A percentile compares a stretch with the other conserved stretches of the same genome.
Conservation (phyloP, 2,888 invertebrate genomes). For the Leptopilina drosophilae region DNA sequence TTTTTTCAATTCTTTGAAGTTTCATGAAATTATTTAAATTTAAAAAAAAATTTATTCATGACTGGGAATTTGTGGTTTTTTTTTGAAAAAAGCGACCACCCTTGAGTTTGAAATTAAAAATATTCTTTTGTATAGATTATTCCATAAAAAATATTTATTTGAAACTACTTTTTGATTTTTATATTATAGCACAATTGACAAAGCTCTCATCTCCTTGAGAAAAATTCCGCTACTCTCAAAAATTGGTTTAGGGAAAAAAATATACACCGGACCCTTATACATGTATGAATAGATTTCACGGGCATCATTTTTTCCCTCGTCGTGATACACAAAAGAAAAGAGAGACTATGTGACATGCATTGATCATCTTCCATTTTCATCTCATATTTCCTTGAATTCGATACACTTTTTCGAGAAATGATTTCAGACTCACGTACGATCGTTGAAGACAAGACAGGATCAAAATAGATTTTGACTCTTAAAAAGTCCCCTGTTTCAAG, state of each 20-base stretch:
- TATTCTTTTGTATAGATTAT: no score
- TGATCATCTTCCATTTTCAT: conserved; percentile 25
- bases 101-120: no score
- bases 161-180: background rate
- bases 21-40: no score
- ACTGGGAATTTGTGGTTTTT: no score
- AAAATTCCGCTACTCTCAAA: no score
- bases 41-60: no score
- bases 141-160: no score
- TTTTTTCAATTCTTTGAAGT: no score
- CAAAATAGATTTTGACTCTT: conserved; percentile 34
- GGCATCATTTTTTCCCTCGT: conserved; percentile 17
- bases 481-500: conserved; percentile 5
- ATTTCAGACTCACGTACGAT: conserved; percentile 36
- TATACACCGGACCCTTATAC: background rate
- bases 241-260: background rate
- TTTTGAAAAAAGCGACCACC: no score
- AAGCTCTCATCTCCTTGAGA: no score
- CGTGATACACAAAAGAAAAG: conserved; percentile 13
- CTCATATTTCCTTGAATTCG: conserved; percentile 29
- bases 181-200: background rate
- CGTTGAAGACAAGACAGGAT: conserved; percentile 15
- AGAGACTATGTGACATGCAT: conserved; percentile 20
- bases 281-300: conserved; percentile 36
- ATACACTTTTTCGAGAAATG: conserved; percentile 35